Conservation (phyloP, 2,113 vertebrate species). For the Sturnira hondurensis region DNA sequence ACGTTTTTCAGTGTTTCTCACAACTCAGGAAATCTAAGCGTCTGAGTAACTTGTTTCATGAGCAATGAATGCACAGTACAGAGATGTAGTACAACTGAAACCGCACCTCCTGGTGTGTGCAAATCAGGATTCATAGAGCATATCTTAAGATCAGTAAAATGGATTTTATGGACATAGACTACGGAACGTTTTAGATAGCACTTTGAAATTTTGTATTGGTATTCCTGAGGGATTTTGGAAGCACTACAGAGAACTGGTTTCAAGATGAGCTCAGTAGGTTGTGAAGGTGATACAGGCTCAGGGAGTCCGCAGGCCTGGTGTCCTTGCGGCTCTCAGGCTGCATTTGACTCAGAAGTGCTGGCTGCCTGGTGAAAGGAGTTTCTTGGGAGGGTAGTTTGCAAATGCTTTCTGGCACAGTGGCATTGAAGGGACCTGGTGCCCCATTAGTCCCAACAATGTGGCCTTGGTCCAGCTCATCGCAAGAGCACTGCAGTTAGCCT, state of each 20-base stretch:
- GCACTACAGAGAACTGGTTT: neutral
- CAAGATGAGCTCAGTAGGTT: neutral
- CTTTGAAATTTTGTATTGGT: neutral
- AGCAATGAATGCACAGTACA: neutral
- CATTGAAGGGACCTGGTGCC: neutral
- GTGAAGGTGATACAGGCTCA: neutral
- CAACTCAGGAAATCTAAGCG: neutral
- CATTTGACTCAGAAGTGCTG: neutral
- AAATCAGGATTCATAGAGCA: neutral
- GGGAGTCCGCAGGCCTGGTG: neutral
- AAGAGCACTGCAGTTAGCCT: neutral
- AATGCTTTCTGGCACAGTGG: neutral
- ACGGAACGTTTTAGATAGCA: neutral
- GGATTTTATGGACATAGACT: neutral
- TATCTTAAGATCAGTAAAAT: neutral
- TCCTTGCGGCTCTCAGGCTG: neutral
- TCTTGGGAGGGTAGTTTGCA: neutral
- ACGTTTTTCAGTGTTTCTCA: neutral
- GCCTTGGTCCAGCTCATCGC: neutral
- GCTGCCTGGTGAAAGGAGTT: neutral
- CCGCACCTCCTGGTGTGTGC: fast-evolving
- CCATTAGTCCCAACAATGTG: neutral
- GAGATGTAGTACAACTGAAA: neutral
- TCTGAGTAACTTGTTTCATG: neutral
- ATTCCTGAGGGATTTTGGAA: neutral